These are phyloP conservation scores for Ceratothoa steindachneri DNA, from an alignment of 2,888 invertebrate species.

Conservation along the genomic window DNA sequence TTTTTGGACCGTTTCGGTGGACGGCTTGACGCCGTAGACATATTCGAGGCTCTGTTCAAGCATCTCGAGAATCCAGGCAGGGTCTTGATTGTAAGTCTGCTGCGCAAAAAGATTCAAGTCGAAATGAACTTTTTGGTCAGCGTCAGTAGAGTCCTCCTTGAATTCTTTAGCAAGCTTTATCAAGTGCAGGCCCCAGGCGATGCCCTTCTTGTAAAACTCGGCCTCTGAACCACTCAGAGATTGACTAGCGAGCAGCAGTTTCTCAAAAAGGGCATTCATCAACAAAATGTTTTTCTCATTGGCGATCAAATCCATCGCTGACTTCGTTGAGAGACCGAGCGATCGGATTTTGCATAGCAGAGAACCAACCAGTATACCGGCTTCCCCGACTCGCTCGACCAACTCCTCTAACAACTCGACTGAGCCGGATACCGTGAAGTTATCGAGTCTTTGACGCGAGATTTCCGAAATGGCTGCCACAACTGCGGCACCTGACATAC, in stretches of 20 bases:
- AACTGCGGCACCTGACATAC: neutral
- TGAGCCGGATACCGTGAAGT: neutral
- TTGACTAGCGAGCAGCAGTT: neutral
- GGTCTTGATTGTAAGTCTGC: neutral
- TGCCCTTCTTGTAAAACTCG: neutral
- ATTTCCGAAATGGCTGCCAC: conserved; percentile 6
- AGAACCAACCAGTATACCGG: neutral
- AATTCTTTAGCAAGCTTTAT: neutral
- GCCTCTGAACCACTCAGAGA: neutral
- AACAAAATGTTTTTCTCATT: neutral
- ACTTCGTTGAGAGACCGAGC: neutral
- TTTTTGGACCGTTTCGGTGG: neutral
- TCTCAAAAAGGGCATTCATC: neutral
- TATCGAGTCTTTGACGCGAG: neutral
- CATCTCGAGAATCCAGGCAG: neutral
- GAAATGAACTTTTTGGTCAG: neutral
- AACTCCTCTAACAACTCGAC: neutral
- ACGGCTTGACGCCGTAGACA: neutral
- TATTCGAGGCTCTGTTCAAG: conserved; percentile 1
- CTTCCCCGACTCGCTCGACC: neutral
- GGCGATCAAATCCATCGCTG: neutral
- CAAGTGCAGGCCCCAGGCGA: neutral
- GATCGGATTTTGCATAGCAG: neutral
- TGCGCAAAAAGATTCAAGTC: conserved; percentile 6
- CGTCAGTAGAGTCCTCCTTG: neutral